phyloP scores from a whole-genome alignment of 2,888 invertebrate genomes.

The Conomelus anceps region DNA sequence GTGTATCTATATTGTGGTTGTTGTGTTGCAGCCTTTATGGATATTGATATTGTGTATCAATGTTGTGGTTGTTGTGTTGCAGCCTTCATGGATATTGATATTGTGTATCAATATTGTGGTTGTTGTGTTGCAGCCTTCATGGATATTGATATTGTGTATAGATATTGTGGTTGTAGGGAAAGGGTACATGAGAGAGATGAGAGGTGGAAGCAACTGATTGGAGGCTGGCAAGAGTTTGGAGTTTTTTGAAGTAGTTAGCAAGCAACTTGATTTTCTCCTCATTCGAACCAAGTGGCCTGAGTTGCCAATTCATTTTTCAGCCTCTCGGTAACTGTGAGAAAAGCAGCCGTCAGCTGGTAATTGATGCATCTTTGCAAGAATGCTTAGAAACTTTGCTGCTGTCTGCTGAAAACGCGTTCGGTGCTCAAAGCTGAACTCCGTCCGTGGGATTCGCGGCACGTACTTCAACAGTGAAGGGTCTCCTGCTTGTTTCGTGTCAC shows the following conservation, averaged over 20 bases:
- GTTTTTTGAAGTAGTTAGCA: background rate
- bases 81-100: too few relatives aligned
- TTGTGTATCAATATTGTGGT: too few relatives aligned
- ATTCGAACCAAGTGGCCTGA: background rate
- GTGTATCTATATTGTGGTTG: too few relatives aligned
- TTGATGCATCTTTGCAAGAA: background rate
- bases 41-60: too few relatives aligned
- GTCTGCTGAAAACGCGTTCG: background rate
- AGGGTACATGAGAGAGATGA: background rate
- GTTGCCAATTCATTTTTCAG: background rate
- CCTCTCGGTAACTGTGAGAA: background rate
- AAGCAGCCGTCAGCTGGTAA: background rate
- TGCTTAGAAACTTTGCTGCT: background rate
- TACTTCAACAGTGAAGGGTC: background rate
- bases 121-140: too few relatives aligned
- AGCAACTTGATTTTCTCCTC: background rate
- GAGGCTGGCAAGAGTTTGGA: background rate
- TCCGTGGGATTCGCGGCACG: background rate
- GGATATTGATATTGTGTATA: background rate
- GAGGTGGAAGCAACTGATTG: background rate
- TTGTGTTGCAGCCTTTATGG: too few relatives aligned
- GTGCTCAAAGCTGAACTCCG: background rate
- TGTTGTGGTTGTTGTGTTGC: too few relatives aligned
- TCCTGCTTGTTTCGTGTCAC: background rate
- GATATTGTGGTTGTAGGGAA: background rate